These are phyloP conservation scores for Drosophila neocordata DNA, from an alignment of 1,140 invertebrate species.

Conservation along the genomic window DNA sequence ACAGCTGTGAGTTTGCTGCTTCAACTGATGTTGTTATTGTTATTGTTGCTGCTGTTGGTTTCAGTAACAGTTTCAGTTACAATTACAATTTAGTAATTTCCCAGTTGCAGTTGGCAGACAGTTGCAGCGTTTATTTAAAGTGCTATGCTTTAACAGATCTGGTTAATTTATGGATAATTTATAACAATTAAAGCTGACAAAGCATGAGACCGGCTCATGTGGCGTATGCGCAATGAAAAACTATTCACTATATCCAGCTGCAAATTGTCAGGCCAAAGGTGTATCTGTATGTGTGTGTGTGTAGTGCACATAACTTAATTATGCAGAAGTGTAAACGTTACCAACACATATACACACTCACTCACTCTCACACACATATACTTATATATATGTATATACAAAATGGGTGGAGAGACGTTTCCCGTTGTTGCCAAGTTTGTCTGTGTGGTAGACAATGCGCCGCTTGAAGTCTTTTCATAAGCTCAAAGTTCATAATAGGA, in stretches of 20 bases:
- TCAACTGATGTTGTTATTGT: background rate
- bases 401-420: conserved; percentile 15
- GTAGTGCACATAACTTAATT: conserved; percentile 74
- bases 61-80: conserved; percentile 5
- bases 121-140: conserved; percentile 27
- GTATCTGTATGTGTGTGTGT: conserved; percentile 14
- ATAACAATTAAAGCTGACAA: conserved; percentile 66
- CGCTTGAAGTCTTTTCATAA: conserved; percentile 76
- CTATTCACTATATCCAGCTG: conserved; percentile 31
- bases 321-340: conserved; percentile 76
- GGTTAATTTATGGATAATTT: conserved; percentile 60
- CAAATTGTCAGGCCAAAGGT: conserved; percentile 48
- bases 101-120: background rate
- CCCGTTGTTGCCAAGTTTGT: conserved; percentile 38
- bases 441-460: conserved; percentile 48
- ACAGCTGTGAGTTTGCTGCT: conserved; percentile 34
- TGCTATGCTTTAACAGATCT: conserved; percentile 42
- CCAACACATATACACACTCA: conserved; percentile 32
- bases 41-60: conserved; percentile 12
- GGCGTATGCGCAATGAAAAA: conserved; percentile 66
- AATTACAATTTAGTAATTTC: background rate
- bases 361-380: conserved; percentile 17
- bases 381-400: conserved; percentile 6
- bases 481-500: conserved; percentile 80
- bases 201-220: conserved; percentile 33